Evolutionary conservation across 2,797 vertebrate genomes (phyloP).

Genomic region (Poeciliopsis turneri): DNA sequence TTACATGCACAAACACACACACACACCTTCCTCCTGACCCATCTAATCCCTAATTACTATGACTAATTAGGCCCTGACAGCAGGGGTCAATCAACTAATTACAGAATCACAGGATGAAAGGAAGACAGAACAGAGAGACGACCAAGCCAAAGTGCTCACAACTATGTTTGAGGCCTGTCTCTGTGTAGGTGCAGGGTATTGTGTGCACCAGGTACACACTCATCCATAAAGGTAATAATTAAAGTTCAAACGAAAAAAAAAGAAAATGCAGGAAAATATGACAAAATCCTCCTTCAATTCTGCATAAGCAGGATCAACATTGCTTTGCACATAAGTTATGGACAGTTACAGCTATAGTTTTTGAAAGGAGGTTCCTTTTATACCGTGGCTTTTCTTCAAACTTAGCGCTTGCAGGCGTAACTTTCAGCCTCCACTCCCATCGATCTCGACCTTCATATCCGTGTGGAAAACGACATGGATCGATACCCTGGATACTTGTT

Average conservation of each 20-base stretch:
- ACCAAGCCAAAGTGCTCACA: conserved; percentile 58
- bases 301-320: conserved; percentile 1
- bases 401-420: conserved; percentile 57
- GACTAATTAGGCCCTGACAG: conserved; percentile 80
- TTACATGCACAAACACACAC: conserved; percentile 14
- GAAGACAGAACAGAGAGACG: conserved; percentile 45
- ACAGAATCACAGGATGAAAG: conserved; percentile 75
- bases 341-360: conserved; percentile 25
- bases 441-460: conserved; percentile 53
- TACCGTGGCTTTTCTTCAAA: conserved; percentile 49
- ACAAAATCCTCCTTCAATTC: neutral
- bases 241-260: conserved; percentile 8
- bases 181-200: conserved; percentile 2
- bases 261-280: neutral
- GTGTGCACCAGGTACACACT: conserved; percentile 1
- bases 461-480: conserved; percentile 20
- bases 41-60: conserved; percentile 80
- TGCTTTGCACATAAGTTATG: conserved; percentile 21
- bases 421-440: conserved; percentile 59
- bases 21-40: conserved; percentile 60
- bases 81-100: conserved; percentile 83
- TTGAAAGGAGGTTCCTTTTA: conserved; percentile 49
- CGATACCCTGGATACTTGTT: conserved; percentile 27
- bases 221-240: neutral
- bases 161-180: conserved; percentile 55